Conservation (phyloP, 2,888 invertebrate genomes). For the Sinotaia quadrata region DNA sequence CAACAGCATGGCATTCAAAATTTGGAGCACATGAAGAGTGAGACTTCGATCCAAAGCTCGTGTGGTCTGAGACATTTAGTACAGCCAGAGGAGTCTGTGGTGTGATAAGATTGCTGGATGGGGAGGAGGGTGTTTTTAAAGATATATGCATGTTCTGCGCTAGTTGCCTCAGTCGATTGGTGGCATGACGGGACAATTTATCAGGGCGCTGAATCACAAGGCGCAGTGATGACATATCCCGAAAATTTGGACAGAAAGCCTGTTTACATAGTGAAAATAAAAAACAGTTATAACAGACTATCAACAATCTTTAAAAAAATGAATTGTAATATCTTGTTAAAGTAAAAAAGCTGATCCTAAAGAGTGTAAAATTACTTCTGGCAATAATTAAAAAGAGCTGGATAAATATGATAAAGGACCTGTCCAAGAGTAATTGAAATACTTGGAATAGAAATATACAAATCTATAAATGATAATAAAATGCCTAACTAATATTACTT, state of each 20-base stretch:
- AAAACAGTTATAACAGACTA: neutral
- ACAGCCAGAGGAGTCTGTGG: conserved; percentile 7
- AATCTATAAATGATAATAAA: no score
- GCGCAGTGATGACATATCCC: conserved; percentile 33
- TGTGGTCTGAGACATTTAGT: neutral
- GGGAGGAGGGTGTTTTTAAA: conserved; percentile 9
- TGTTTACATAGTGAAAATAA: conserved; percentile 11
- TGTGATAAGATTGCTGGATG: conserved; percentile 16
- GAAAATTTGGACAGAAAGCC: conserved; percentile 35
- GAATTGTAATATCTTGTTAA: no score
- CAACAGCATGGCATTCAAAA: no score
- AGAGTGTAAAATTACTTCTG: no score
- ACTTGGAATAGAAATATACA: no score
- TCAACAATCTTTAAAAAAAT: neutral
- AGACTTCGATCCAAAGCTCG: neutral
- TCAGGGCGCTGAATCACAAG: conserved; percentile 55
- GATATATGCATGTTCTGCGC: neutral
- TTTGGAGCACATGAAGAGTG: neutral
- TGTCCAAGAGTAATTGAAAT: no score
- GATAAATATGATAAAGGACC: no score
- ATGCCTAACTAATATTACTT: no score
- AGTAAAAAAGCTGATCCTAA: no score
- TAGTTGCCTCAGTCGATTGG: neutral
- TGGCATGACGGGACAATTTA: conserved; percentile 41
- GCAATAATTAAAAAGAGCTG: no score